These are phyloP conservation scores for Sebastiscus tertius DNA, from an alignment of 2,797 vertebrate species.

Conservation along the genomic window DNA sequence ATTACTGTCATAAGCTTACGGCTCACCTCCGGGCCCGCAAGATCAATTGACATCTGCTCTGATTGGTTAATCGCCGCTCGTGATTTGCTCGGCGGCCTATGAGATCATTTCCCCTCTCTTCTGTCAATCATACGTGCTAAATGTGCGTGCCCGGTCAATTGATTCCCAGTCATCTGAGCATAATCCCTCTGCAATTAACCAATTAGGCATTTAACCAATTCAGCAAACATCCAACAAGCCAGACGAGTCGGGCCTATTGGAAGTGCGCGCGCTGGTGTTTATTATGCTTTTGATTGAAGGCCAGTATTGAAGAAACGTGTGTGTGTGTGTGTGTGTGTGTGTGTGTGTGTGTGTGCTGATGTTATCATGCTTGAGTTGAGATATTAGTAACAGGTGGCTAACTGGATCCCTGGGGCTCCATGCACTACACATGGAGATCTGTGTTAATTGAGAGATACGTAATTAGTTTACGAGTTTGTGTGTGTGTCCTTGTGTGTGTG, in stretches of 20 bases:
- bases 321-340: neutral
- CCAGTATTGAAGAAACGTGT: slow-evolving; percentile 17
- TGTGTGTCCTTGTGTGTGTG: neutral
- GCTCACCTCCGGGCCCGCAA: slow-evolving; percentile 15
- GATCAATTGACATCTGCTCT: slow-evolving; percentile 61
- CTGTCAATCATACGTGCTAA: slow-evolving; percentile 68
- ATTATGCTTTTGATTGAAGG: slow-evolving; percentile 40
- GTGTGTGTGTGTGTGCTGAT: slow-evolving; percentile 19
- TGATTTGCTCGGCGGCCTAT: slow-evolving; percentile 29
- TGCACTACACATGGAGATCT: slow-evolving; percentile 66
- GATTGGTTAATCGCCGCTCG: slow-evolving; percentile 59
- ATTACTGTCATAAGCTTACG: slow-evolving; percentile 39
- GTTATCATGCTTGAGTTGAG: slow-evolving; percentile 60
- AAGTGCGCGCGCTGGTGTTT: slow-evolving; percentile 1
- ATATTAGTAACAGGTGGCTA: slow-evolving; percentile 79
- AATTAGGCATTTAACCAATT: slow-evolving; percentile 78
- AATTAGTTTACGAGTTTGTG: slow-evolving; percentile 65
- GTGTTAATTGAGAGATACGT: slow-evolving; percentile 71
- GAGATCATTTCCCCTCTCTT: slow-evolving; percentile 36
- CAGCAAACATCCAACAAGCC: slow-evolving; percentile 65
- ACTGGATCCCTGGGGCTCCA: slow-evolving; percentile 68
- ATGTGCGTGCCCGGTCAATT: slow-evolving; percentile 64
- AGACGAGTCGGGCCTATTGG: slow-evolving; percentile 16
- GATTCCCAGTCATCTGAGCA: slow-evolving; percentile 74
- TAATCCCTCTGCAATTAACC: slow-evolving; percentile 78